Evolutionary conservation across 2,888 invertebrate species (phyloP).

Genomic region (Arge pagana): DNA sequence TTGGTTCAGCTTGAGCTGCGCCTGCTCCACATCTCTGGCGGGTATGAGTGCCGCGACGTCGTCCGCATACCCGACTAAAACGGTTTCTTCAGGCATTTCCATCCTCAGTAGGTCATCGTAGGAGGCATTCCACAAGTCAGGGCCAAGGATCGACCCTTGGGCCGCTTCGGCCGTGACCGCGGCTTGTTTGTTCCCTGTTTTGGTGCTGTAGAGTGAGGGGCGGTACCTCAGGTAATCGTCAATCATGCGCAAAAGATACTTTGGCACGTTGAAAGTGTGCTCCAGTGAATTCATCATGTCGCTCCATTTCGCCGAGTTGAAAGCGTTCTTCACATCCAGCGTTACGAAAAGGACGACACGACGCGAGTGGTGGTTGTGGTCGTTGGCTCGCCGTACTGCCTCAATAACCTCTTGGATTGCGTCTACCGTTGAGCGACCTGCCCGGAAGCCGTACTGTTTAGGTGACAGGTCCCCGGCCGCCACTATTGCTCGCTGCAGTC

Average conservation of each 20-base stretch:
- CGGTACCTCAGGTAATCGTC: slow-evolving; percentile 27
- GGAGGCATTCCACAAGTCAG: slow-evolving; percentile 33
- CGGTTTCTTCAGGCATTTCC: slow-evolving; percentile 24
- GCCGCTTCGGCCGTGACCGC: slow-evolving; percentile 28
- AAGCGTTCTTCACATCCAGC: slow-evolving; percentile 26
- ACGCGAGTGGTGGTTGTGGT: slow-evolving; percentile 15
- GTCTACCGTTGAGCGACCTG: slow-evolving; percentile 28
- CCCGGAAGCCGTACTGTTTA: slow-evolving; percentile 29
- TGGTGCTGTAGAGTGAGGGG: slow-evolving; percentile 26
- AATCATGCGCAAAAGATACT: slow-evolving; percentile 25
- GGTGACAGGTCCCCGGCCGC: slow-evolving; percentile 28
- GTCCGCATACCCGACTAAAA: slow-evolving; percentile 29
- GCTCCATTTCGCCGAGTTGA: slow-evolving; percentile 27
- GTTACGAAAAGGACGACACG: slow-evolving; percentile 27
- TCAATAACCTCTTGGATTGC: slow-evolving; percentile 24
- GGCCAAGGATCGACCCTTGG: slow-evolving; percentile 32
- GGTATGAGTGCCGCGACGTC: slow-evolving; percentile 26
- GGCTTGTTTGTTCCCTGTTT: slow-evolving; percentile 18
- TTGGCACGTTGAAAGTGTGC: slow-evolving; percentile 20
- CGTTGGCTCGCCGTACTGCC: slow-evolving; percentile 3
- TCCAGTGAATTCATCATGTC: slow-evolving; percentile 28
- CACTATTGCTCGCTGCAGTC: slow-evolving; percentile 31
- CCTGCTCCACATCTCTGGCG: slow-evolving; percentile 13
- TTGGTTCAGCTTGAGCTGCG: slow-evolving; percentile 20
- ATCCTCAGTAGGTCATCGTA: slow-evolving; percentile 28